Base-by-base conservation (phyloP, 2,888 invertebrate species). In the Drosophila tanythrix region DNA sequence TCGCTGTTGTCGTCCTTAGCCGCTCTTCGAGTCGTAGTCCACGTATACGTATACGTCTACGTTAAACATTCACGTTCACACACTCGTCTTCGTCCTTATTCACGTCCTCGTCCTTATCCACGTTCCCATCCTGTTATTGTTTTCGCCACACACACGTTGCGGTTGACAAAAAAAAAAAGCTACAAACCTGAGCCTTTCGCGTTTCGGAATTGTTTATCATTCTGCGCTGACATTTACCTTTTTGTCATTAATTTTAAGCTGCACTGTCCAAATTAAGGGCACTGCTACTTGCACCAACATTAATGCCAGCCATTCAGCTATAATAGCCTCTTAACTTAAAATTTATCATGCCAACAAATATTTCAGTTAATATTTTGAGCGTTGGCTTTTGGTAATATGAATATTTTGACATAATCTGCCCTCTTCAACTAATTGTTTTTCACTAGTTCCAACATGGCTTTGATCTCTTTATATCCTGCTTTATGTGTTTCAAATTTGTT, bases 231-330 rank as follows among this genome's bases (percentile, higher is more conserved):
- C 88, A 87, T 85, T 84, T 88, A 84, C 89, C 84, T 82, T 62
- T 76, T 67, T 76, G 75, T 89, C 88, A 84, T 85, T 85, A 89
- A 89, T 85, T 88, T 89, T 77, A 89, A 88, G 89, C 89, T 76
- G 84, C 74, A 70, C 60, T 43, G 43, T 51, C 64, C 55, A 48
- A 71, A 66, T 68, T 50, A 48, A 40, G 66, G 35, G 55, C 43
- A 63, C 62, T 64, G 43, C 43, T 33, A 36, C 59, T 67, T 36
- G 31, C 38, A 66, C 46, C 67, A 38, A 65, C 62, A 66, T 57
- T 51, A 59, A 50, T 38, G 35, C n/a, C 62, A 65, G 48, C 56
- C 59, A 59, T 64, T 59, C 50, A n/a, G 57, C 36, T 11, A 43
- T 43, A 31, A 31, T 4, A 33, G 27, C 27, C 43, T 58, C 46